Conservation (phyloP, 2,888 invertebrate species). For the Spisula subtruncata region DNA sequence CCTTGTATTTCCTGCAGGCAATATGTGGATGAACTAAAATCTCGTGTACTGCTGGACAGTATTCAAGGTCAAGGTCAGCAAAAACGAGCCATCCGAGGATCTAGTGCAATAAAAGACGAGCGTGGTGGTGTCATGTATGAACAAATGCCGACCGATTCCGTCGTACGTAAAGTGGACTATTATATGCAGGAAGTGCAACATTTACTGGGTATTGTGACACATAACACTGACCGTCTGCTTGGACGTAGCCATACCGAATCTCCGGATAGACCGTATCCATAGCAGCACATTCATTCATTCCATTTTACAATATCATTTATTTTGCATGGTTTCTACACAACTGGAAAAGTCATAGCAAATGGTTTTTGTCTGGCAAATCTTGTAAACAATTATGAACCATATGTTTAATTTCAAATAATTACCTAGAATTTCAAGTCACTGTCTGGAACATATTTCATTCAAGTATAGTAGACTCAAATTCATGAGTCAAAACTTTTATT, state of each 20-base stretch:
- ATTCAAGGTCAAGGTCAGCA: slow-evolving; percentile 49
- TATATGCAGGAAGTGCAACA: slow-evolving; percentile 70
- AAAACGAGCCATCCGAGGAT: slow-evolving; percentile 67
- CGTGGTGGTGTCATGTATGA: slow-evolving; percentile 65
- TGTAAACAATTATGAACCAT: no score
- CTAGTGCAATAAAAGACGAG: slow-evolving; percentile 69
- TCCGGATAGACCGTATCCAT: slow-evolving; percentile 60
- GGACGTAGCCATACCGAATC: slow-evolving; percentile 64
- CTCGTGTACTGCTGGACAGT: slow-evolving; percentile 58
- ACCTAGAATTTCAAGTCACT: no score
- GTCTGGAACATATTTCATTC: no score
- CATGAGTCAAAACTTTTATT: no score
- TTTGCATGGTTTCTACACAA: no score
- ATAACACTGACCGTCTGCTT: slow-evolving; percentile 67
- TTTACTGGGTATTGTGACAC: slow-evolving; percentile 60
- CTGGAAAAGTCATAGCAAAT: no score
- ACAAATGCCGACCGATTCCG: slow-evolving; percentile 71
- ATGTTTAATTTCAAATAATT: no score
- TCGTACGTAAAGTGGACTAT: slow-evolving; percentile 77
- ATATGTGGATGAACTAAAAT: slow-evolving; percentile 75
- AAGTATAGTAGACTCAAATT: no score
- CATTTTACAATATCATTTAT: background rate
- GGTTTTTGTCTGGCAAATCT: no score
- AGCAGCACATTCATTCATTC: background rate
- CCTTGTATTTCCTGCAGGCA: slow-evolving; percentile 66